These are phyloP conservation scores for Megalops cyprinoides DNA, from an alignment of 2,797 vertebrate species.

Conservation along the genomic window DNA sequence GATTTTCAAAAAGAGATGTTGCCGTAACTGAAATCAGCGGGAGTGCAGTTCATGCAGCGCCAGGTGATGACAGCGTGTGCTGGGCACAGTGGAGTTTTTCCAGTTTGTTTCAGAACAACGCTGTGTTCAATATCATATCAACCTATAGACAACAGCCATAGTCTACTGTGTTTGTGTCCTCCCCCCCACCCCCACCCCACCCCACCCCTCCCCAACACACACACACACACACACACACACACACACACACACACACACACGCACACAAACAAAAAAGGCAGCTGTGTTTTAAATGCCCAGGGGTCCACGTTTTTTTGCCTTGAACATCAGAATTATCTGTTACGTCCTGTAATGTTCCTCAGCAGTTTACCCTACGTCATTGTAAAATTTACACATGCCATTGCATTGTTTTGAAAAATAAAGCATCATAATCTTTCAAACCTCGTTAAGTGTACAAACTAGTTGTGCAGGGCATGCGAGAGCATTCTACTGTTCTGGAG, in stretches of 20 bases:
- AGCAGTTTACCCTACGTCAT: not conserved
- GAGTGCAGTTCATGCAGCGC: not conserved
- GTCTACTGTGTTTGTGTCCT: not conserved
- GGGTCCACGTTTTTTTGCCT: not conserved
- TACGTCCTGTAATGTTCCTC: too few species aligned
- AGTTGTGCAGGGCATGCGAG: not conserved
- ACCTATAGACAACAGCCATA: not conserved
- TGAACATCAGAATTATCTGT: not conserved
- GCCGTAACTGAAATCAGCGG: too few species aligned
- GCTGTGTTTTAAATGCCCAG: not conserved
- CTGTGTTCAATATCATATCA: not conserved
- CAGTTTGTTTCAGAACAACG: slow-evolving; percentile 13
- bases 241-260: not conserved
- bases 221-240: not conserved
- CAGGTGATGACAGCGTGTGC: not conserved
- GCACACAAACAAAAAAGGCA: too few species aligned
- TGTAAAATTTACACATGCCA: not conserved
- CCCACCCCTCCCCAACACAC: too few species aligned
- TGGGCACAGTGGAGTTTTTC: not conserved
- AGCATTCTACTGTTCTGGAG: not conserved
- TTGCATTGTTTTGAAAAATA: not conserved
- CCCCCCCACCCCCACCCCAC: not conserved
- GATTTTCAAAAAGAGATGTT: not conserved
- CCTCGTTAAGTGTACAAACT: slow-evolving; percentile 2
- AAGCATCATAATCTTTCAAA: slow-evolving; percentile 6